Base-by-base conservation (phyloP, 2,797 vertebrate species). In the Limosa lapponica region DNA sequence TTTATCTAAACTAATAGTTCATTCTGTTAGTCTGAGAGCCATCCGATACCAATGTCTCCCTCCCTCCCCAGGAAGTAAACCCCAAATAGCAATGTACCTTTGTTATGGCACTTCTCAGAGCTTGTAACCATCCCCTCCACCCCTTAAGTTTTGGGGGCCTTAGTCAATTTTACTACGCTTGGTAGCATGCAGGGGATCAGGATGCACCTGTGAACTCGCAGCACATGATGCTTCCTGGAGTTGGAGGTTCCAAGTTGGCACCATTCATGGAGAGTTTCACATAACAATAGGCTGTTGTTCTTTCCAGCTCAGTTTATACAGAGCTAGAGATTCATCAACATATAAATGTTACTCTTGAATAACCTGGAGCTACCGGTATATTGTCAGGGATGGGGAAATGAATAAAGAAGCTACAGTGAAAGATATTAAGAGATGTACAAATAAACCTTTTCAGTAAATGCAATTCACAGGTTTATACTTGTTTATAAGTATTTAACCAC, bases 151-250 rank as follows among this genome's bases (percentile, higher is more conserved):
- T 59, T 9, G 13, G 0, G 7, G n/a, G 48, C 67, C 52, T 83
- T 14, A 2, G 39, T 83, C 61, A 32, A 4, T 54, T 59, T 44
- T 19, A 17, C 43, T 34, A 4, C 3, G 11, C 25, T 44, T 14
- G 11, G 49, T 13, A 73, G 75, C 36, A 30, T 1, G 3, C 3
- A 51, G 49, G 88, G 44, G 48, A 69, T 70, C 86, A 96, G 93
- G 92, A 93, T 62, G 71, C 93, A 96, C 92, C 94, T 96, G 93
- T 66, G 44, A n/a, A 57, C 51, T 73, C n/a, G 23, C 16, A 77
- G 64, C 86, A 72, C 0, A 1, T 55, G 66, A 54, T 24, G 52
- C 51, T 90, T 96, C 90, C 93, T 93, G 39, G 36, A 79, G 86
- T 14, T 79, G 66, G 87, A 93, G 77, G 46, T 79, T 90, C 77